Percentiles rank a stretch among this genome's conserved stretches.
Evolutionary conservation across 2,113 vertebrate species (phyloP).

Genomic region (Thunnus maccoyii): DNA sequence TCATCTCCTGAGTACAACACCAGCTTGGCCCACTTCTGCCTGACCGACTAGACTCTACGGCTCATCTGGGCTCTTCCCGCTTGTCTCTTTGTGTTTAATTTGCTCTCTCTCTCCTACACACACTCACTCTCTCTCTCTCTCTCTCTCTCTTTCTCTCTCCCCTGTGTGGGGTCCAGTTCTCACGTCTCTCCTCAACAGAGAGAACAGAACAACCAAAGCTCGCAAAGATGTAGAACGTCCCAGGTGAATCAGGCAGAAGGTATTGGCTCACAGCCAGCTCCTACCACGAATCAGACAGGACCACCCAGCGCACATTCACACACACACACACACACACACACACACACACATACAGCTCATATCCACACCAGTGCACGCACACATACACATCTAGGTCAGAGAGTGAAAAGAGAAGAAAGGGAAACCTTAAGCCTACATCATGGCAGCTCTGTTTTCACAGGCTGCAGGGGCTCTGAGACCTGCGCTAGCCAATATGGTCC

Average conservation of each 20-base stretch:
- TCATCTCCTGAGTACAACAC: constrained; percentile 75
- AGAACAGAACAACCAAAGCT: constrained; percentile 47
- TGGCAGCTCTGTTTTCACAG: constrained; percentile 51
- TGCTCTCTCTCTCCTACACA: constrained; percentile 19
- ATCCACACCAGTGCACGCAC: constrained; percentile 38
- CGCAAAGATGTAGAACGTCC: constrained; percentile 35
- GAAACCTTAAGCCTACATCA: constrained; percentile 53
- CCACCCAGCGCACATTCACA: constrained; percentile 52
- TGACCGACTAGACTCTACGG: constrained; percentile 70
- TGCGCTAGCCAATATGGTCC: constrained; percentile 13
- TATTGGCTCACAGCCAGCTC: constrained; percentile 43
- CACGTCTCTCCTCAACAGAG: constrained; percentile 40
- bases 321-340: not conserved
- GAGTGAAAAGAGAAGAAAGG: constrained; percentile 38
- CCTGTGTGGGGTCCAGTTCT: constrained; percentile 49
- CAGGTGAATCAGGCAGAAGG: constrained; percentile 71
- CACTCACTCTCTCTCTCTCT: too few relatives aligned
- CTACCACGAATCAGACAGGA: constrained; percentile 37
- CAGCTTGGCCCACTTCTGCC: constrained; percentile 82
- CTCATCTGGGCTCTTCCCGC: constrained; percentile 67
- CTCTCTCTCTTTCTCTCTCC: not conserved
- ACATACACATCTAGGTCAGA: constrained; percentile 69
- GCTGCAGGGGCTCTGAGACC: constrained; percentile 32
- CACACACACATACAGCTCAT: constrained; percentile 13
- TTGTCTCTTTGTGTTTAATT: constrained; percentile 71